Evolutionary conservation across 2,888 invertebrate species (phyloP), one percentile per base, ranked within the genome.

Genomic region (Orthosia incerta): DNA sequence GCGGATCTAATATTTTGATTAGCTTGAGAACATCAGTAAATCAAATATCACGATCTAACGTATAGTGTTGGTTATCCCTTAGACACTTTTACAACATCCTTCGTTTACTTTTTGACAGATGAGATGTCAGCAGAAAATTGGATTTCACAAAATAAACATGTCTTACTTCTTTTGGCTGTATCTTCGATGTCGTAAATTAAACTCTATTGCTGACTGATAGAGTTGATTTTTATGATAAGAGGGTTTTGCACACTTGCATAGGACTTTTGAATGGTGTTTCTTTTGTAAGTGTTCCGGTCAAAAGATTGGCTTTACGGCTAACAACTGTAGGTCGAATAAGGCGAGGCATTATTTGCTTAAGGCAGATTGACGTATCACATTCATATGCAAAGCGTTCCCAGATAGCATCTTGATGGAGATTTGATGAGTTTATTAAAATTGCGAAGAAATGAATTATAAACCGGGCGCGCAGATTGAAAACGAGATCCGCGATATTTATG

Each of bases 61-160:
- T 83, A 70, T 81, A 81, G 70, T 70, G 67, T 68, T 60, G 48
- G 59, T 71, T 81, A 67, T 66, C 48, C 56, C 88, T 89, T 90
- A 90, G 91, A 92, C 89, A 92, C 89, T 91, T 91, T 89, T 89
- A 89, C 86, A 91, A 88, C 91, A 90, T 91, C 92, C 92, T 88
- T 87, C 88, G 91, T 89, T 91, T 91, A 92, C 90, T 87, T 93
- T 89, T 93, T 94, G 94, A 94, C 94, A 94, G 94, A 94, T 95
- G 93, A 94, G 91, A 93, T 94, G 95, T 95, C 96, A 94, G 94
- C 92, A 94, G 93, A 95, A 95, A 96, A 96, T 96, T 96, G 95
- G 96, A 96, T 95, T 95, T 95, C 87, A 93, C 93, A 95, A 95
- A 95, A 94, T 94, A 95, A 96, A 96, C 93, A 95, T 93, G 93